phyloP scores from a whole-genome alignment of 2,797 vertebrate species.

The Onychomys arenicola region DNA sequence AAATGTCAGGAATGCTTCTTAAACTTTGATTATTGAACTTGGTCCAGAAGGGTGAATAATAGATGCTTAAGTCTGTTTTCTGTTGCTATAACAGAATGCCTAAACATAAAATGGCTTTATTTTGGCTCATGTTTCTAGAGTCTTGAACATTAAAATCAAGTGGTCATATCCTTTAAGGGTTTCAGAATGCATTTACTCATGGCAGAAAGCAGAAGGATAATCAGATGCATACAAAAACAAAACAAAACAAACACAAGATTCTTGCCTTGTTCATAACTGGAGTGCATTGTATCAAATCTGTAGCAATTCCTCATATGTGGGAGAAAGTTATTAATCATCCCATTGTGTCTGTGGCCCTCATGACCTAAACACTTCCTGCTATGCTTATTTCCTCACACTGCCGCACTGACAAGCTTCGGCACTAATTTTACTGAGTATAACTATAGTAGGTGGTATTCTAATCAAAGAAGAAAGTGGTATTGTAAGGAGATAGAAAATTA shows the following conservation, averaged over 20 bases:
- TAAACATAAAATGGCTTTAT: not conserved
- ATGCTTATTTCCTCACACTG: not conserved
- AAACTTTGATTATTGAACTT: constrained; percentile 4
- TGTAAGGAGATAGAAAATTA: not conserved
- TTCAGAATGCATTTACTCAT: not conserved
- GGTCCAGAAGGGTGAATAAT: not conserved
- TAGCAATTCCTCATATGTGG: not conserved
- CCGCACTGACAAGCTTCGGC: not conserved
- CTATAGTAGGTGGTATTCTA: not conserved
- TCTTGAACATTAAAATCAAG: not conserved
- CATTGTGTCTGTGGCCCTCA: not conserved
- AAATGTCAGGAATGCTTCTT: not conserved
- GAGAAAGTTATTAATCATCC: not conserved
- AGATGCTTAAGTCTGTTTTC: not conserved
- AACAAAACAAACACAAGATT: not conserved
- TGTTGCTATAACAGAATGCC: not conserved
- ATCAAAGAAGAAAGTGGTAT: not conserved
- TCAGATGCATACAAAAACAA: not conserved
- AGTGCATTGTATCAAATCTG: not conserved
- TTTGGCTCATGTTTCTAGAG: not conserved
- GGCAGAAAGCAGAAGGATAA: not conserved
- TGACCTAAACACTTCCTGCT: not conserved
- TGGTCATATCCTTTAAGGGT: not conserved
- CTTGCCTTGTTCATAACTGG: not conserved
- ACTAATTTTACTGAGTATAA: not conserved